Percentiles rank a stretch among this genome's conserved stretches.
Evolutionary conservation across 2,888 invertebrate species (phyloP).

Genomic region (Trileptium ribeirensis): DNA sequence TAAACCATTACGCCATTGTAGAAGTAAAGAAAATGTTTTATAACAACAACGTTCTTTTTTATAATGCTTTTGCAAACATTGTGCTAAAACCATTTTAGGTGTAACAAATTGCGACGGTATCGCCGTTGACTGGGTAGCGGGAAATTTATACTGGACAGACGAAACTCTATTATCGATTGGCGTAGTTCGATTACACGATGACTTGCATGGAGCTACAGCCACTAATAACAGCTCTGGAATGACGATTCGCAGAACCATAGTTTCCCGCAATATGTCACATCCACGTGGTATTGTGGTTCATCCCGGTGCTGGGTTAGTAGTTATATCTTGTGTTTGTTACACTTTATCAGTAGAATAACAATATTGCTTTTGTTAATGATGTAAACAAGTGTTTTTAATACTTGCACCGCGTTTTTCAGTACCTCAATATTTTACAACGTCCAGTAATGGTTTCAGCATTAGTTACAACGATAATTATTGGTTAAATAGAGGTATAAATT

Average conservation of each 20-base stretch:
- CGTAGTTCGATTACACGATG: constrained; percentile 64
- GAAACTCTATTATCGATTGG: constrained; percentile 64
- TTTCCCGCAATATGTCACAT: constrained; percentile 59
- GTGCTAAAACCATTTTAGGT: constrained; percentile 36
- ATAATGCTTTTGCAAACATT: too few species aligned
- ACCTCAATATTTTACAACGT: too few species aligned
- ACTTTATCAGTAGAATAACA: too few species aligned
- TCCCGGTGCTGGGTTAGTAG: constrained; percentile 62
- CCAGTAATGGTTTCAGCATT: too few species aligned
- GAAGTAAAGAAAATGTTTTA: constrained; percentile 55
- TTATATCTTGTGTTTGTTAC: too few species aligned
- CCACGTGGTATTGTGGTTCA: constrained; percentile 67
- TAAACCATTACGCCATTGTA: constrained; percentile 61
- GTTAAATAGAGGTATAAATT: too few species aligned
- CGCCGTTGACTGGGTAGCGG: constrained; percentile 74
- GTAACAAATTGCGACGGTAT: constrained; percentile 66
- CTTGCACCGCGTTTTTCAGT: too few species aligned
- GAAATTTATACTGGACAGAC: constrained; percentile 77
- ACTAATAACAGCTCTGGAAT: too few species aligned
- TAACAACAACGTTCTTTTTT: background rate
- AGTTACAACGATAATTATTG: too few species aligned
- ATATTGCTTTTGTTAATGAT: too few species aligned
- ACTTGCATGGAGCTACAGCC: too few species aligned
- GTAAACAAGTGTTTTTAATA: too few species aligned
- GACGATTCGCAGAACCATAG: constrained; percentile 59